Percentiles rank a stretch among this genome's conserved stretches.
phyloP scores from a whole-genome alignment of 2,113 vertebrate genomes.

The Empidonax alnorum region DNA sequence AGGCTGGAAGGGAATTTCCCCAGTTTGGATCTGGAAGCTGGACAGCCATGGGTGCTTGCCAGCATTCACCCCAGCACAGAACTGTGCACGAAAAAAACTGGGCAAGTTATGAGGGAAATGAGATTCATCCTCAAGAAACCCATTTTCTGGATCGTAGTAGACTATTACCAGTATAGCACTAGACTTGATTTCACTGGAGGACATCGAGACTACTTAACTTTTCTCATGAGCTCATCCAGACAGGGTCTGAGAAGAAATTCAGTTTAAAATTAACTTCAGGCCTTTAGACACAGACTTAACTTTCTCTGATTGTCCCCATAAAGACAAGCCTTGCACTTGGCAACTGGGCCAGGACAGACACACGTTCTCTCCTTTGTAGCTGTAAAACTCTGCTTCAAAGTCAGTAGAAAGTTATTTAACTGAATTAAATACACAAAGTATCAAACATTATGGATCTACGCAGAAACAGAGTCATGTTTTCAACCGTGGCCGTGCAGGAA shows the following conservation, averaged over 20 bases:
- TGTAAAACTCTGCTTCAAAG: not conserved
- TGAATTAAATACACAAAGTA: not conserved
- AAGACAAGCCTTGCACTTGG: not conserved
- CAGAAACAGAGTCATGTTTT: not conserved
- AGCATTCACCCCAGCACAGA: not conserved
- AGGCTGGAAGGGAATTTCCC: not conserved
- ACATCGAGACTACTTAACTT: not conserved
- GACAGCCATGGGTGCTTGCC: fast-evolving
- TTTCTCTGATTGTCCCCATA: not conserved
- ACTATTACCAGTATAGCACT: not conserved
- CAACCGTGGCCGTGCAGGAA: not conserved
- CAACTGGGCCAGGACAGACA: not conserved
- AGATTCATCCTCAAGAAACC: not conserved
- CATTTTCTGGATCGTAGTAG: not conserved
- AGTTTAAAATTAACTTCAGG: not conserved
- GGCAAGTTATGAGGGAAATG: fast-evolving
- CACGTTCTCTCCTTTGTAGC: not conserved
- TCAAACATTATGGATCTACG: fast-evolving
- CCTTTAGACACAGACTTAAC: not conserved
- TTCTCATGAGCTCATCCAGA: not conserved
- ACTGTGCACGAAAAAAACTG: fast-evolving
- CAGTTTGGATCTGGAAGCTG: not conserved
- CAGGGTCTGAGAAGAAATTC: not conserved
- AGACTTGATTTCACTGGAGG: not conserved
- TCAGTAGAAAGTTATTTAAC: not conserved